A percentile compares a stretch with the other conserved stretches of the same genome.
phyloP scores from a whole-genome alignment of 1,140 invertebrate species.

The Leptonema lineaticorne region DNA sequence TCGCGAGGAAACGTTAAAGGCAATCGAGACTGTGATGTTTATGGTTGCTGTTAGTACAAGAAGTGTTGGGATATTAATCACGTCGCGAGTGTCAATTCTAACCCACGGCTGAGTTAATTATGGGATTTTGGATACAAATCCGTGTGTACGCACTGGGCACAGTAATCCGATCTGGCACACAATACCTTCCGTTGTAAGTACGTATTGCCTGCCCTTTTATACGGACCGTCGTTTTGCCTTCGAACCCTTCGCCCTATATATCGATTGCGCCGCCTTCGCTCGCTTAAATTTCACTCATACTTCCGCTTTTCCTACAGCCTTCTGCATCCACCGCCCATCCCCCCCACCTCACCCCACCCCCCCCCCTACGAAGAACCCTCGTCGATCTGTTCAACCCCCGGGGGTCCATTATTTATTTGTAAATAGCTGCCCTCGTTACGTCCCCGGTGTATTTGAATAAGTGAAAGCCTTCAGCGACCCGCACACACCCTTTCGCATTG shows the following conservation, averaged over 20 bases:
- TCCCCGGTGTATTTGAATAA: background rate
- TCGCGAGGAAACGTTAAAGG: background rate
- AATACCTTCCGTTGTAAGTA: background rate
- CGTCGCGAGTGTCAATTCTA: constrained; percentile 11
- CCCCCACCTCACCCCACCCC: background rate
- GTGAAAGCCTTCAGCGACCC: background rate
- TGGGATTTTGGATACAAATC: constrained; percentile 7
- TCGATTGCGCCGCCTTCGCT: too few relatives aligned
- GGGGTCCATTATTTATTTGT: background rate
- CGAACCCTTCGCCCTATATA: too few relatives aligned
- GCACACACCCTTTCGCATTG: too few relatives aligned
- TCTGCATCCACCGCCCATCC: too few relatives aligned
- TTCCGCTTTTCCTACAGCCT: too few relatives aligned
- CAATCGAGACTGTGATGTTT: background rate
- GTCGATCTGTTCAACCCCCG: too few relatives aligned
- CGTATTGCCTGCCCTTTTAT: too few relatives aligned
- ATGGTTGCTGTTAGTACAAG: background rate
- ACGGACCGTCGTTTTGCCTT: too few relatives aligned
- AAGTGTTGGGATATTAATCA: constrained; percentile 10
- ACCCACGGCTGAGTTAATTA: constrained; percentile 4
- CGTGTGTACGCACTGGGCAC: background rate
- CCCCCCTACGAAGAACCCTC: too few relatives aligned
- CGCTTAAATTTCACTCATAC: too few relatives aligned
- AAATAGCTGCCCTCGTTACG: background rate
- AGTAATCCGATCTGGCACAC: background rate